Base-by-base conservation (phyloP, 2,113 vertebrate genomes). In the Tauraco erythrolophus region DNA sequence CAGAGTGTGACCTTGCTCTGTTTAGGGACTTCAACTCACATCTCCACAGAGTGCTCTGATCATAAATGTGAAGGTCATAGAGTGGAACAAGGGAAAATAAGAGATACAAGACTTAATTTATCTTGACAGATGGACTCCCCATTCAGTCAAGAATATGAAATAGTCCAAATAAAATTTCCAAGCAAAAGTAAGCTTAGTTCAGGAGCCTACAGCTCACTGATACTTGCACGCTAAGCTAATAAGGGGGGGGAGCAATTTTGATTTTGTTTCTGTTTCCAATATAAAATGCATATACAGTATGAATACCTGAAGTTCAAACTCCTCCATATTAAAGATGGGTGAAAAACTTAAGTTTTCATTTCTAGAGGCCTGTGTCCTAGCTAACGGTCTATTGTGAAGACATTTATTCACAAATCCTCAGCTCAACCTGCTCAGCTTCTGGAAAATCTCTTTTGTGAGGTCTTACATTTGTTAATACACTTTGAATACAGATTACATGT, bases 281-380 rank as follows among this genome's bases (percentile, higher is more conserved):
- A 66, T 15, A 37, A 95, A 84, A 48, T 48, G 3, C 6, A 61
- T 48, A 43, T 76, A 75, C 3, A 51, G 11, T 7, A 24, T 37
- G 58, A 78, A 46, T 1, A 54, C 12, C 23, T 74, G 57, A 12
- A 75, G 28, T 93, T 88, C 28, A 53, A 92, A 37, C 14, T 54
- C 10, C 33, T 0, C 0, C 4, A 28, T 46, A 48, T 35, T 57
- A 10, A 65, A 68, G 8, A 35, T 35, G 1, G 2, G 11, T 62
- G 4, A 78, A 70, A 68, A 78, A 1, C 6, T 57, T 57, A 16
- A 7, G 3, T 27, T 92, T 89, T 80, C 4, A 2, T 61, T 57
- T 50, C 35, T 14, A 6, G 5, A 6, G 5, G 13, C 3, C 15
- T 39, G 8, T 80, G 13, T 18, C 11, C 6, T 46, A 60, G 5